Evolutionary conservation across 2,888 invertebrate genomes (phyloP).

Genomic region (Timandra comae): DNA sequence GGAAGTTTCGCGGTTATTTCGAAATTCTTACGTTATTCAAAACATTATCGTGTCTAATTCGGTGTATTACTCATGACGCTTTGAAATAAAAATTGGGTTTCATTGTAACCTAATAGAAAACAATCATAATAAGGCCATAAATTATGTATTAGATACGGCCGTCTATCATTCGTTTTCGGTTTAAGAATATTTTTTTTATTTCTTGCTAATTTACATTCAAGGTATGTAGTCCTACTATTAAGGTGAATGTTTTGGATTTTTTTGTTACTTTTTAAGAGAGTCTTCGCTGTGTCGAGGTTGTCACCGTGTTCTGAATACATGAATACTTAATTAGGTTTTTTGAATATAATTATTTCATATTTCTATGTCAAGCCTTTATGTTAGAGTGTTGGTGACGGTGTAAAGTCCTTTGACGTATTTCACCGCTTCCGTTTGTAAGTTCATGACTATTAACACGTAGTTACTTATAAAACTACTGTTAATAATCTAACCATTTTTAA

Average conservation of each 20-base stretch:
- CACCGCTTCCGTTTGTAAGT: slow-evolving; percentile 27
- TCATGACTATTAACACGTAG: not conserved
- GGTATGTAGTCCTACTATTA: slow-evolving; percentile 47
- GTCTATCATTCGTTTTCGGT: slow-evolving; percentile 47
- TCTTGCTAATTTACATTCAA: slow-evolving; percentile 62
- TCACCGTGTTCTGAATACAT: slow-evolving; percentile 58
- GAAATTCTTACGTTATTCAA: slow-evolving; percentile 27
- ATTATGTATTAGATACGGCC: slow-evolving; percentile 51
- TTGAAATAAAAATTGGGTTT: slow-evolving; percentile 34
- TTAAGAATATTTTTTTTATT: slow-evolving; percentile 35
- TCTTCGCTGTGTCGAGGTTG: slow-evolving; percentile 35
- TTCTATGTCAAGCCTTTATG: slow-evolving; percentile 23
- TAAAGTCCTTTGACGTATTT: slow-evolving; percentile 9
- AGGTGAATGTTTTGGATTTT: slow-evolving; percentile 43
- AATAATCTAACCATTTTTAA: too few relatives aligned
- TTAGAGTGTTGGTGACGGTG: slow-evolving; percentile 21
- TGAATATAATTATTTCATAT: slow-evolving; percentile 42
- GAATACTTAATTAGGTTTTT: slow-evolving; percentile 53
- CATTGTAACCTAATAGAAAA: slow-evolving; percentile 55
- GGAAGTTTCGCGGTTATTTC: slow-evolving; percentile 49
- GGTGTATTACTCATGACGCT: slow-evolving; percentile 38
- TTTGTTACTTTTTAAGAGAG: slow-evolving; percentile 37
- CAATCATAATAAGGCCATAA: slow-evolving; percentile 55
- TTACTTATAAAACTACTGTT: not conserved
- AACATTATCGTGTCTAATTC: slow-evolving; percentile 37